Evolutionary conservation across 2,888 invertebrate genomes (phyloP).

Genomic region (Cheilosia impressa): DNA sequence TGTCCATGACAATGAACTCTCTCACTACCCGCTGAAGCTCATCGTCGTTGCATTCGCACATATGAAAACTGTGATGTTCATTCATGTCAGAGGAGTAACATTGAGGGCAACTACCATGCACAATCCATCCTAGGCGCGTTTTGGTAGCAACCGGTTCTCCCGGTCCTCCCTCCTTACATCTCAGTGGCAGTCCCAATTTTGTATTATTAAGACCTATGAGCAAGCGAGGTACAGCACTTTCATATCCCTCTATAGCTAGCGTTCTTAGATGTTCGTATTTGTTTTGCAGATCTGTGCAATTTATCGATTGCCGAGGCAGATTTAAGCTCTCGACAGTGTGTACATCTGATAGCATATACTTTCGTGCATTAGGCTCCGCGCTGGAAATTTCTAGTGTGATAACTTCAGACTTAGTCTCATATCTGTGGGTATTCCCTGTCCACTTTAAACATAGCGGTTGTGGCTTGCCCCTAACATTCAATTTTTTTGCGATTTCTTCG

Average conservation of each 20-base stretch:
- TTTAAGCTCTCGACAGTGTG: background rate
- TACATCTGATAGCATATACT: background rate
- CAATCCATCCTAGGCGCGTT: too few relatives aligned
- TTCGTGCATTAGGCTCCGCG: background rate
- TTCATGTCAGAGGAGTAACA: too few relatives aligned
- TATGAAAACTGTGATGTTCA: too few relatives aligned
- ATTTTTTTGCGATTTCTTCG: too few relatives aligned
- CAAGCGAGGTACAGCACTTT: slow-evolving; percentile 21
- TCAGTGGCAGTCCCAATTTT: background rate
- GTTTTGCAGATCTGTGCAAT: background rate
- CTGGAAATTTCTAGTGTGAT: background rate
- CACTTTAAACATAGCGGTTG: too few relatives aligned
- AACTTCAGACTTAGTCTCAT: too few relatives aligned
- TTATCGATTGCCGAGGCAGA: background rate
- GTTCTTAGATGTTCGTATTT: slow-evolving; percentile 22
- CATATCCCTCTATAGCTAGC: slow-evolving; percentile 43
- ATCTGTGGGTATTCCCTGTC: too few relatives aligned
- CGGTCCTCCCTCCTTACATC: too few relatives aligned
- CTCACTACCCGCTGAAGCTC: too few relatives aligned
- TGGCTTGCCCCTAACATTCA: background rate
- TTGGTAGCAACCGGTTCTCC: slow-evolving; percentile 24
- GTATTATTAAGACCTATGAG: slow-evolving; percentile 3
- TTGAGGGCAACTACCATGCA: too few relatives aligned
- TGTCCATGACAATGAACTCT: slow-evolving; percentile 1
- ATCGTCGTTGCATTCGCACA: too few relatives aligned